phyloP scores from a whole-genome alignment of 2,113 vertebrate species.

The Phalacrocorax pelagicus region DNA sequence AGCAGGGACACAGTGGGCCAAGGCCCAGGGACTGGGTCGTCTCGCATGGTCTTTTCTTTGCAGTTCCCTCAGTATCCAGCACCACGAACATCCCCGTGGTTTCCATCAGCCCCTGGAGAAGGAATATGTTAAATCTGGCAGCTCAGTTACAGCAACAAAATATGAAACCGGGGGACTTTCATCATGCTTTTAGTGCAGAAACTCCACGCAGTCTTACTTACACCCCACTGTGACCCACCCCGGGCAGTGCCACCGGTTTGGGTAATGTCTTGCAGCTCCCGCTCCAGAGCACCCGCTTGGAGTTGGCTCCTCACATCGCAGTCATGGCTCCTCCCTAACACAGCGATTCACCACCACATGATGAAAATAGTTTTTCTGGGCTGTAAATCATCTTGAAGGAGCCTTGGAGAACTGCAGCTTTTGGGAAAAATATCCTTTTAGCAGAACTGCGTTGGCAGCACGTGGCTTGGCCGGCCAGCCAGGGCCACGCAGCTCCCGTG shows the following conservation, averaged over 20 bases:
- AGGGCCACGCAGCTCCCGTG: background rate
- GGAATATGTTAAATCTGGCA: background rate
- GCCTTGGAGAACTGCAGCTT: background rate
- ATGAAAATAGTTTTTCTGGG: background rate
- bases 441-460: background rate
- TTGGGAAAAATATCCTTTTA: background rate
- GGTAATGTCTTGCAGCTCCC: background rate
- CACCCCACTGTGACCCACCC: too few relatives aligned
- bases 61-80: background rate
- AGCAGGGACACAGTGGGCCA: too few relatives aligned
- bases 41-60: fast-evolving
- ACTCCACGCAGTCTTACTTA: background rate
- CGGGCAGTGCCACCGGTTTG: background rate
- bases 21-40: background rate
- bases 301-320: background rate
- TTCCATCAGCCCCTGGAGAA: background rate
- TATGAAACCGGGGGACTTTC: background rate
- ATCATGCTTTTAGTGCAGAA: background rate
- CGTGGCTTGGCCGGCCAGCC: fast-evolving
- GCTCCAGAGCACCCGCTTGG: background rate
- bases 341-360: fast-evolving
- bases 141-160: background rate
- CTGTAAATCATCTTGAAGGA: background rate
- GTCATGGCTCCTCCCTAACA: fast-evolving
- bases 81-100: background rate